Base-by-base conservation (phyloP, 2,113 vertebrate genomes). In the Lepisosteus osseus region DNA sequence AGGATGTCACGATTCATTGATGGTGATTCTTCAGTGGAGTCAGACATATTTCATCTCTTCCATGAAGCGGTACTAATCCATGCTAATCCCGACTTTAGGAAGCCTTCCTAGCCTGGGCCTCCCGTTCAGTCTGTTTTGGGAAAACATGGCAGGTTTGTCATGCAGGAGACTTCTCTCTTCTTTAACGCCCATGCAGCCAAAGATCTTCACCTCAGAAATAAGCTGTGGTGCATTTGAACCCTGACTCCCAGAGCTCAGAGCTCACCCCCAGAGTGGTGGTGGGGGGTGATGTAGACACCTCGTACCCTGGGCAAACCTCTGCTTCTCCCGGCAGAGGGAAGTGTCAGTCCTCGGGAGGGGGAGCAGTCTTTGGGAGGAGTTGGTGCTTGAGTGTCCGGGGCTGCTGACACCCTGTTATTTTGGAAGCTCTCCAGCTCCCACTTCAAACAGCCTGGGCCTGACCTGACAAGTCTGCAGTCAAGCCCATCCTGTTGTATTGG, bases 371-470 rank as follows among this genome's bases (percentile, higher is more conserved):
- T 74, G 56, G 65, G 67, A 59, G 71, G 68, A 79, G 78, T 70
- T 68, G 77, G 29, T 29, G 29, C 29, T 29, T 29, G 71, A 41
- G 64, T 69, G 73, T 56, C 66, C 14, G 68, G 73, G 70, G 77
- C 74, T 81, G 77, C 82, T 88, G 88, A 87, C 83, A 83, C 76
- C 64, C 72, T 79, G 82, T 80, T 86, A 85, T 86, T 90, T 90
- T 83, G 85, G 85, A 87, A 89, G 79, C 87, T 76, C 69, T 85
- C 72, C 55, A 61, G 78, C 80, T 88, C 78, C 80, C 80, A 80
- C 81, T 78, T 78, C 67, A 83, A n/a, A 15, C 4, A 13, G 42
- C 3, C 43, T 67, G 29, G 29, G 29, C 29, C 29, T 29, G 29
- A 29, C 29, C 29, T 29, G 29, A 29, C 29, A 29, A 29, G 29